These are phyloP conservation scores for Charadrius vociferus DNA, from an alignment of 2,113 vertebrate species.

Conservation along the genomic window DNA sequence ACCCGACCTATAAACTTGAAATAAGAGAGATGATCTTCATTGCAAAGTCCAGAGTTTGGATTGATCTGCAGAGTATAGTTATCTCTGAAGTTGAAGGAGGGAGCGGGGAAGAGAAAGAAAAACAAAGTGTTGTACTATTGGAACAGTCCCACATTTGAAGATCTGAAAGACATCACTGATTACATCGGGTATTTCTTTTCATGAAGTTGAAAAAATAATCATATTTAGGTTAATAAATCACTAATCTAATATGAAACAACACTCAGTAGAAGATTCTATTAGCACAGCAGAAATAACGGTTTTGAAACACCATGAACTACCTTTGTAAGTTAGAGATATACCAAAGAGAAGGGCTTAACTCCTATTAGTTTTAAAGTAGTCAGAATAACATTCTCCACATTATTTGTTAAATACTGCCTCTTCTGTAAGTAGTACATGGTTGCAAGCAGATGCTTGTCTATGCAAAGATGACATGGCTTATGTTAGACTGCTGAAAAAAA, in stretches of 20 bases:
- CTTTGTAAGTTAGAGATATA: neutral
- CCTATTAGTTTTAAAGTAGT: neutral
- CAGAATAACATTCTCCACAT: neutral
- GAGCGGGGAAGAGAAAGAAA: constrained; percentile 39
- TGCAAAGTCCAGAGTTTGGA: constrained; percentile 96
- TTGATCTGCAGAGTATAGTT: constrained; percentile 99
- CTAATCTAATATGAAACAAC: neutral
- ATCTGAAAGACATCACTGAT: neutral
- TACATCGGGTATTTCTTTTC: neutral
- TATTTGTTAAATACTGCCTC: neutral
- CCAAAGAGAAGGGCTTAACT: neutral
- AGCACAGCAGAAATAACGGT: neutral
- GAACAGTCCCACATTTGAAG: neutral
- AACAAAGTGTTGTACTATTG: neutral
- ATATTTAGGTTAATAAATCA: neutral
- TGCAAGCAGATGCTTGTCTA: neutral
- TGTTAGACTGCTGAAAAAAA: neutral
- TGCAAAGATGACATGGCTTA: neutral
- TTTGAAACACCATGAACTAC: neutral
- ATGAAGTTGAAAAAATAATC: neutral
- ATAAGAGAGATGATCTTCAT: constrained; percentile 97
- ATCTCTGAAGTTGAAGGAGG: constrained; percentile 81
- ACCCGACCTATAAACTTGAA: constrained; percentile 98
- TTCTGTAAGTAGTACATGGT: neutral
- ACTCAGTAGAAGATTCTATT: neutral